Conservation (phyloP, 2,888 invertebrate genomes). For the Netelia inedita region DNA sequence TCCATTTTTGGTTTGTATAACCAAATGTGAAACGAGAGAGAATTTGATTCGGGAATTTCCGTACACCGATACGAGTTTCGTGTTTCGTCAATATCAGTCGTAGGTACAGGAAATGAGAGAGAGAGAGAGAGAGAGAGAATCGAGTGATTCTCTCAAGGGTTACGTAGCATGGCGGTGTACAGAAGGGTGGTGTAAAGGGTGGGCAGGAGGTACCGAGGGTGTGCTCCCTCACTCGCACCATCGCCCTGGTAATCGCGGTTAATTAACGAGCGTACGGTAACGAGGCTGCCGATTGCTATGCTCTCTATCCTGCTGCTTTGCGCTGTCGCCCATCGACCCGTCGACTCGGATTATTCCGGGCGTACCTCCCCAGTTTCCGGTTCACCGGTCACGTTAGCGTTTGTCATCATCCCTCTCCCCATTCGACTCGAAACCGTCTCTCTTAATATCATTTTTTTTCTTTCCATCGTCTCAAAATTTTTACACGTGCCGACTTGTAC, state of each 20-base stretch:
- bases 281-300: slow-evolving; percentile 81
- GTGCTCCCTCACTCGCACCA: slow-evolving; percentile 78
- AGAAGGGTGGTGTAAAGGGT: slow-evolving; percentile 13
- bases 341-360: slow-evolving; percentile 79
- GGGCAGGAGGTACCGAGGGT: slow-evolving; percentile 23
- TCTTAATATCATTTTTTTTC: slow-evolving; percentile 47
- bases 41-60: neutral
- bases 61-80: neutral
- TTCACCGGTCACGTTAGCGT: slow-evolving; percentile 74
- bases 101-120: neutral
- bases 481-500: slow-evolving; percentile 4
- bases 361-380: slow-evolving; percentile 74
- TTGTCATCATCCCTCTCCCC: slow-evolving; percentile 71
- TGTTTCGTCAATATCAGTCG: neutral
- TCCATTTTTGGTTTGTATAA: neutral
- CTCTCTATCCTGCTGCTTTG: slow-evolving; percentile 51
- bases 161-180: neutral
- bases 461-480: slow-evolving; percentile 26
- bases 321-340: slow-evolving; percentile 68
- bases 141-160: neutral
- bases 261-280: slow-evolving; percentile 81
- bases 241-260: slow-evolving; percentile 81
- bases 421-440: slow-evolving; percentile 18
- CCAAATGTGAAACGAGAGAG: neutral
- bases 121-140: neutral